These are phyloP conservation scores for Leucopternis melanops DNA, from an alignment of 2,113 vertebrate genomes.

Conservation along the genomic window DNA sequence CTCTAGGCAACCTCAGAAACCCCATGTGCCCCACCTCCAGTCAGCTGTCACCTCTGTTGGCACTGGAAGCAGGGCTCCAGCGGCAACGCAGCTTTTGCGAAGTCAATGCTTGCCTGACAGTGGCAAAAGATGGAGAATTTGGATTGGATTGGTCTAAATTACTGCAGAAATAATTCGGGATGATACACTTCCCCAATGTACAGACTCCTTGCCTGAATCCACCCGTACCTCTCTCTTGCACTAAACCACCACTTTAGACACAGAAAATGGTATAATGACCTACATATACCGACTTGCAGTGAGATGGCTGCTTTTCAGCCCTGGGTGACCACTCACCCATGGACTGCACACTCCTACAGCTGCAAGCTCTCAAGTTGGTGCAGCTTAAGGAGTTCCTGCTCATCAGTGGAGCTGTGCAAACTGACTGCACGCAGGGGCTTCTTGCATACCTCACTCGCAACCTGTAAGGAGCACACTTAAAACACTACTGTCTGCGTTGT, in stretches of 20 bases:
- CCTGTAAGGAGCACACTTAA: background rate
- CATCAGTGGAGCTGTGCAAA: fast-evolving
- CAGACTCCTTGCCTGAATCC: background rate
- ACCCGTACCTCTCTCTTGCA: background rate
- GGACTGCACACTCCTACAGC: background rate
- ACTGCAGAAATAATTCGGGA: background rate
- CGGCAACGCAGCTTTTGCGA: background rate
- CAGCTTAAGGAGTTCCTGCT: background rate
- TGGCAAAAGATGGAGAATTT: background rate
- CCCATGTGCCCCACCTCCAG: fast-evolving
- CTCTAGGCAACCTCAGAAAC: background rate
- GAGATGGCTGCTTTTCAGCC: background rate
- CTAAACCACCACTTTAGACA: background rate
- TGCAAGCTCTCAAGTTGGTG: background rate
- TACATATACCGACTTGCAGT: background rate
- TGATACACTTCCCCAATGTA: background rate
- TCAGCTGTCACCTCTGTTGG: fast-evolving
- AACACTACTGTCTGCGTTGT: background rate
- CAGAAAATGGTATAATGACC: background rate
- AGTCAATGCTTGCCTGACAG: background rate
- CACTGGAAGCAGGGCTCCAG: background rate
- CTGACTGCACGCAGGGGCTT: fast-evolving
- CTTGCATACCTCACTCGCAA: background rate
- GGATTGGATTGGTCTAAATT: background rate
- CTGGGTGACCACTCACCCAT: background rate